These are phyloP conservation scores for Aplysia californica DNA, from an alignment of 1,140 invertebrate species.

Conservation along the genomic window DNA sequence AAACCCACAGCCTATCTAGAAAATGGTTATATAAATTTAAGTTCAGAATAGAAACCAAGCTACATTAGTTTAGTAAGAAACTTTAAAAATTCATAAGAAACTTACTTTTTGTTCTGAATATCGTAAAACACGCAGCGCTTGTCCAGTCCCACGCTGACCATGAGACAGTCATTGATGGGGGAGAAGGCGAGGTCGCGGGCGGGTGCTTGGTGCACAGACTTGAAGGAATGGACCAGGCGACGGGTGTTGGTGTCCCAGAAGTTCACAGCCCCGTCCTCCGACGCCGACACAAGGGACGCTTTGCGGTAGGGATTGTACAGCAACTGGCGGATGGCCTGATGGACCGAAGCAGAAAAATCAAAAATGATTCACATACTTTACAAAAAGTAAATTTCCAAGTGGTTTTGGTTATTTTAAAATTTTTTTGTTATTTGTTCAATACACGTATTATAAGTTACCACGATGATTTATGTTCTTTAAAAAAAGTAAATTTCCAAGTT, in stretches of 20 bases:
- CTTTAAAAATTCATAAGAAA: background rate
- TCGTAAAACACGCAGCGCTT: constrained; percentile 66
- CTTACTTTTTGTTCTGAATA: constrained; percentile 63
- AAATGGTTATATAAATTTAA: too few relatives aligned
- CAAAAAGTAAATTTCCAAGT: background rate
- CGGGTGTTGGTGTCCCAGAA: constrained; percentile 65
- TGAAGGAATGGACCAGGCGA: constrained; percentile 58
- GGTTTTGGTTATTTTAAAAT: background rate
- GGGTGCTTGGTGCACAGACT: constrained; percentile 58
- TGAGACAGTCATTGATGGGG: constrained; percentile 66
- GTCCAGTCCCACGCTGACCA: constrained; percentile 67
- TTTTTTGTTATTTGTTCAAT: background rate
- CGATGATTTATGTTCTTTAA: background rate
- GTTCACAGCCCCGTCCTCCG: constrained; percentile 64
- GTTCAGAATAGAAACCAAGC: background rate
- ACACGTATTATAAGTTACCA: too few relatives aligned
- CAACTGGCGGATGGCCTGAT: constrained; percentile 60
- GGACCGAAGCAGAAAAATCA: background rate
- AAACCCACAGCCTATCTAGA: background rate
- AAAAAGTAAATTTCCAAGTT: background rate
- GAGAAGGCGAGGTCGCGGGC: constrained; percentile 66
- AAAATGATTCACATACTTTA: background rate
- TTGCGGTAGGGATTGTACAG: constrained; percentile 62
- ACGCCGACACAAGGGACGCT: constrained; percentile 62
- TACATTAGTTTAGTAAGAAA: background rate